A percentile compares a stretch with the other conserved stretches of the same genome.
Evolutionary conservation across 2,797 vertebrate genomes (phyloP).

Genomic region (Eulemur mongoz): DNA sequence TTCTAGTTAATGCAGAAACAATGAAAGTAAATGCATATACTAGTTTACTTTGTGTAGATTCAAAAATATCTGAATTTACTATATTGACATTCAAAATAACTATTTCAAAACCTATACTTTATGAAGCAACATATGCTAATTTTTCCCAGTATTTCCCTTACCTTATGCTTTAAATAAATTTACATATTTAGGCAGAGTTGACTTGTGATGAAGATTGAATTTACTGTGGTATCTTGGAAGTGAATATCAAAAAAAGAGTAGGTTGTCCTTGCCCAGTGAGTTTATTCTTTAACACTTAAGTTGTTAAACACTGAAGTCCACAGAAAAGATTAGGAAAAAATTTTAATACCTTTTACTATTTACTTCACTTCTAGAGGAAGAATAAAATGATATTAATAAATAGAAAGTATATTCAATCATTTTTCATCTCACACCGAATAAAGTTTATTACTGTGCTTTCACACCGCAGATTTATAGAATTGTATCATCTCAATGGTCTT

Average conservation of each 20-base stretch:
- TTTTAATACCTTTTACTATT: conserved; percentile 43
- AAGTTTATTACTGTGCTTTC: conserved; percentile 74
- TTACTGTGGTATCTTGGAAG: background rate
- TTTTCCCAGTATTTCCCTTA: background rate
- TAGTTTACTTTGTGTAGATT: background rate
- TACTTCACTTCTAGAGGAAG: conserved; percentile 34
- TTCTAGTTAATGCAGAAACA: background rate
- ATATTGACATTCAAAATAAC: background rate
- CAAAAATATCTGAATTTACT: background rate
- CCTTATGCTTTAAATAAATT: background rate
- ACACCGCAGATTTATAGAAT: conserved; percentile 50
- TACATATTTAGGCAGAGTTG: background rate
- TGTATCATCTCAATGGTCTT: conserved; percentile 68
- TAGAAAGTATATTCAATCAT: conserved; percentile 59
- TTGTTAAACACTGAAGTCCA: background rate
- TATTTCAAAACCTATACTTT: background rate
- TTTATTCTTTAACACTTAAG: background rate
- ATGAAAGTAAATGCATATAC: background rate
- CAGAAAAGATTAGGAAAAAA: background rate
- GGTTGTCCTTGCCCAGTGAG: background rate
- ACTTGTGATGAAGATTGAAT: background rate
- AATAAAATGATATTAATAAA: conserved; percentile 63
- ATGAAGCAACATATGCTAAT: background rate
- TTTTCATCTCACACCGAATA: conserved; percentile 73
- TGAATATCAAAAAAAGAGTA: background rate